phyloP scores from a whole-genome alignment of 2,797 vertebrate species.

The Nannoperca obscura region DNA sequence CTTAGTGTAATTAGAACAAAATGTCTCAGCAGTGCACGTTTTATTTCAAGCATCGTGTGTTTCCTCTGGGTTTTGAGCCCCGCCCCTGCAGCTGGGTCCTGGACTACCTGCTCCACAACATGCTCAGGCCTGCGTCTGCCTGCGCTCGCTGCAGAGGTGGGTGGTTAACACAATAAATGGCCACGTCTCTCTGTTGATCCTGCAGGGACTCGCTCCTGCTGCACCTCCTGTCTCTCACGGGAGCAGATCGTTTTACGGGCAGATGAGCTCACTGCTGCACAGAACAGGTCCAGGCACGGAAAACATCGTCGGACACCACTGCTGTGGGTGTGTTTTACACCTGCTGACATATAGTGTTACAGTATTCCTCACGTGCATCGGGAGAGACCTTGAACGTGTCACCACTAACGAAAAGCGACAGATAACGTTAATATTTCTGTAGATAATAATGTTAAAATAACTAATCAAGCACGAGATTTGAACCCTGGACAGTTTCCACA shows the following conservation, averaged over 20 bases:
- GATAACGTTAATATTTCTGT: background rate
- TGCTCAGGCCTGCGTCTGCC: conserved; percentile 17
- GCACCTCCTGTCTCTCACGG: conserved; percentile 8
- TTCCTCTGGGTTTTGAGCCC: background rate
- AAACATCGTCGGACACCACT: background rate
- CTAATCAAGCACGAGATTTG: background rate
- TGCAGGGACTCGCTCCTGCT: conserved; percentile 43
- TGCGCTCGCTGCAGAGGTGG: background rate
- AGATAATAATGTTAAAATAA: background rate
- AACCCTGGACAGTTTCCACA: too few relatives aligned
- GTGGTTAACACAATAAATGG: background rate
- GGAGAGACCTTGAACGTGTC: background rate
- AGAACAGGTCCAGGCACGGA: conserved; percentile 27
- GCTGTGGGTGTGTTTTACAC: conserved; percentile 6
- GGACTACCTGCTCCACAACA: background rate
- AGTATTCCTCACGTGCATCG: background rate
- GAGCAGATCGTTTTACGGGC: conserved; percentile 6
- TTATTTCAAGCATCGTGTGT: background rate
- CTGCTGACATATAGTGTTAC: background rate
- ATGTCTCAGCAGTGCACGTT: too few relatives aligned
- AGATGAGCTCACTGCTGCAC: conserved; percentile 16
- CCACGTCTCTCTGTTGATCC: background rate
- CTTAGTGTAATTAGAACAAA: background rate
- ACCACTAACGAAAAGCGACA: too few relatives aligned
- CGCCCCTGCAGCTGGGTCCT: background rate